Percentiles rank a stretch among this genome's conserved stretches.
Conservation (phyloP, 2,113 vertebrate species). For the Nyctibius bracteatus region DNA sequence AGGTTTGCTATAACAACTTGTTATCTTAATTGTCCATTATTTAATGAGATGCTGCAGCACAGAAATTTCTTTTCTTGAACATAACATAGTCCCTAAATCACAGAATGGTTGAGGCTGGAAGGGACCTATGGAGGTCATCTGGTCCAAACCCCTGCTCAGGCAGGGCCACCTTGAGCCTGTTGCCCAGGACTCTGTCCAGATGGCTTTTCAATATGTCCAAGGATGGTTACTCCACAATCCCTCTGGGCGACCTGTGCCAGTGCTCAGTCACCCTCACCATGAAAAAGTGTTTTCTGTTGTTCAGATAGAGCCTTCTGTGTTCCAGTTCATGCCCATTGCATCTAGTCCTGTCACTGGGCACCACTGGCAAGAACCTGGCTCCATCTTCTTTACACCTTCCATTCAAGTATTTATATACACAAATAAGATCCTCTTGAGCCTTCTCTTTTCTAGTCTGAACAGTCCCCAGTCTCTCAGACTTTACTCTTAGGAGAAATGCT, state of each 20-base stretch:
- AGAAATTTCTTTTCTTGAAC: neutral
- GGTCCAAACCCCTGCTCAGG: fast-evolving
- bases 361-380: neutral
- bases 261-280: no score
- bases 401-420: neutral
- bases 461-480: neutral
- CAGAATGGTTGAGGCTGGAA: neutral
- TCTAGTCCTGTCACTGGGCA: neutral
- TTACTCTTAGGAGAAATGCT: neutral
- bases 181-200: neutral
- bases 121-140: neutral
- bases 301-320: neutral
- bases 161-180: neutral
- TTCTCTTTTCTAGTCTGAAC: neutral
- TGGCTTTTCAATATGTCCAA: neutral
- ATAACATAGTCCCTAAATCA: neutral
- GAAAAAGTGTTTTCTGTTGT: neutral
- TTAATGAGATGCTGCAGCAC: neutral
- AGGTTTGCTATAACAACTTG: neutral
- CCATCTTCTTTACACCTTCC: neutral
- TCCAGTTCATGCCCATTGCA: fast-evolving
- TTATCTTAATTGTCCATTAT: neutral
- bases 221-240: neutral
- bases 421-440: neutral
- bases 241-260: no score